Evolutionary conservation across 2,797 vertebrate species (phyloP), one percentile per base, ranked within the genome.

Genomic region (Rhinoraja longicauda): DNA sequence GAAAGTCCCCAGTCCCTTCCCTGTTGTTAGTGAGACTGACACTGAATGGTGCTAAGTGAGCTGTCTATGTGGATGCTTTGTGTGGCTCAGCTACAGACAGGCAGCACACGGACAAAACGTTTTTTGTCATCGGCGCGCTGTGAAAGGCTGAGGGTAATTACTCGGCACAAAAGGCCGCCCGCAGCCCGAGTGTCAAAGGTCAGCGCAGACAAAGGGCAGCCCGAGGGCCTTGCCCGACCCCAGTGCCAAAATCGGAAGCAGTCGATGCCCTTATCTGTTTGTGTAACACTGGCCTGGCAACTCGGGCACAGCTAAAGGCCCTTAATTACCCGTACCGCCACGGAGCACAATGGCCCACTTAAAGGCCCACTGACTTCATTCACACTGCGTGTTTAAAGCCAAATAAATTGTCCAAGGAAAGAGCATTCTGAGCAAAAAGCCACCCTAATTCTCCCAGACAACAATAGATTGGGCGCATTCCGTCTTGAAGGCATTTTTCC

Each of bases 91-190:
- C 88, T 62, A 88, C 84, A 64, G 84, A n/a, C 59, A 12, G 36
- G 4, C n/a, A 36, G n/a, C 84, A 32, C 59, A 21, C 59, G 62
- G 15, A 88, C 32, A 64, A 88, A 88, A 88, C 84, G 84, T 88
- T 88, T 64, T 88, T 88, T 32, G n/a, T 88, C 59, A 88, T 64
- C n/a, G n/a, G 13, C 67, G 9, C 21, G n/a, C 84, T 67, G 84
- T 88, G 21, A 88, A 88, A 36, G 59, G 84, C 84, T 36, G 84
- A 88, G 84, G 62, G 67, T 88, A 88, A 86, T 86, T 59, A 62
- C 57, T 26, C 19, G n/a, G 82, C 82, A 86, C 53, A 86, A 86
- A 86, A 72, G 67, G 36, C 59, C 59, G 67, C 67, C 84, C 62
- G 59, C 84, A 19, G 59, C n/a, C 67, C 59, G 13, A 24, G n/a